phyloP scores from a whole-genome alignment of 2,113 vertebrate species.

The Felis catus region F.catus_Fca126_mat1.0 CM031412.1:121910001-121910500 shows the following conservation, averaged over 20 bases:
- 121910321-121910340: neutral
- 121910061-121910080: neutral
- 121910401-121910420: neutral
- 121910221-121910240: fast-evolving
- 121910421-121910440: neutral
- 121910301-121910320: neutral
- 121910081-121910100: neutral
- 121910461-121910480: neutral
- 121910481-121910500: neutral
- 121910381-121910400: neutral
- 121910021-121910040: neutral
- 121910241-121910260: neutral
- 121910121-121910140: neutral
- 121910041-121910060: neutral
- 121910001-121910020: neutral
- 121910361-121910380: neutral
- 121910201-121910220: neutral
- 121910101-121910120: neutral
- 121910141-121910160: neutral
- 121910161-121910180: neutral
- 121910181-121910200: neutral
- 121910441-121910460: neutral
- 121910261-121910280: neutral
- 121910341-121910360: neutral
- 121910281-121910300: neutral